Base-by-base conservation (phyloP, 1,140 invertebrate genomes). In the Drosophila tsacasi region DNA sequence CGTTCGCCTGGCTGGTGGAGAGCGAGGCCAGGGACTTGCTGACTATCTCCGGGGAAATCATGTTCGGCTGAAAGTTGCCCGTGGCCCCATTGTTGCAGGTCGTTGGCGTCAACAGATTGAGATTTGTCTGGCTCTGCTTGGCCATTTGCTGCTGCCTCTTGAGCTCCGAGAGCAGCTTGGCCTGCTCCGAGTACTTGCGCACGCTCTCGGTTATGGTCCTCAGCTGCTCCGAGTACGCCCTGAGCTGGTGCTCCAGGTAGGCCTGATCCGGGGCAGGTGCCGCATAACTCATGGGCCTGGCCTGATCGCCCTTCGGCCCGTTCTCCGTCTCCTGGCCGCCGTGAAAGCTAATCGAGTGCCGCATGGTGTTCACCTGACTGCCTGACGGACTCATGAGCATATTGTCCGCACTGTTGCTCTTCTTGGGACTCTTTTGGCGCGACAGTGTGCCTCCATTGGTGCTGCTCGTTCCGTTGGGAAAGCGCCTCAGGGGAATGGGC, bases 201-300 rank as follows among this genome's bases (percentile, higher is more conserved):
- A 93, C 92, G 58, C 91, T 93, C 42, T 93, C 92, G 5, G 92
- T 93, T 10, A 93, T 93, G 59, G 91, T 92, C 37, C 91, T 66
- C 27, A 93, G 61, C 39, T 93, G 92, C 58, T 93, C 92, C 9
- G 92, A 93, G 25, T 93, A 93, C 9, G 92, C 87, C 30, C 92
- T 69, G 30, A 93, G 49, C 57, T 93, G 92, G 62, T 93, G 92
- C 66, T 93, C 92, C 15, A 93, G 32, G 40, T 92, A 93, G 0
- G 80, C 85, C 68, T 93, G 92, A 65, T 93, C 92, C 1, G 92
- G 92, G 0, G 47, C 84, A 12, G 91, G 75, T 0, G 86, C 76
- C 2, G 92, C 91, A 68, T 92, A 93, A 12, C 92, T 93, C 27
- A 90, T 37, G 5, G 92, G 92, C n/a, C 92, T 55, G 10, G 77